Conservation (phyloP, 2,888 invertebrate genomes). For the Augiades crinisus region DNA sequence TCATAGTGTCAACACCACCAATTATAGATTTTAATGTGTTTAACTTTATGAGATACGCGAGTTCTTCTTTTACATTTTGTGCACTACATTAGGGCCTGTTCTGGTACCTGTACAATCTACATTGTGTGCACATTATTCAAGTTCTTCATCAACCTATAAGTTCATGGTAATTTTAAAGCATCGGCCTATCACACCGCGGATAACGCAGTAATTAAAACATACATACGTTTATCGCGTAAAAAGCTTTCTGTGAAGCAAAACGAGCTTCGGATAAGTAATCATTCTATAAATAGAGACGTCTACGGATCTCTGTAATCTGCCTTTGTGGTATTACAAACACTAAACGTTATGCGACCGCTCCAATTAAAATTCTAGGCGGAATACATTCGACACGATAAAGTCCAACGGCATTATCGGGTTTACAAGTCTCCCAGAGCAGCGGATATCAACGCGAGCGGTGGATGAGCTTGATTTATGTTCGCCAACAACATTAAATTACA, state of each 20-base stretch:
- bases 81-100: too few relatives aligned
- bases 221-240: constrained; percentile 14
- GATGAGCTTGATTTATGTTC: constrained; percentile 76
- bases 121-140: not conserved
- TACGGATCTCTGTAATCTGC: constrained; percentile 9
- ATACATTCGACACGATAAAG: constrained; percentile 47
- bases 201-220: constrained; percentile 24
- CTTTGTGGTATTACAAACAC: constrained; percentile 12
- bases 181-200: constrained; percentile 1
- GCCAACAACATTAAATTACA: constrained; percentile 79
- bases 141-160: not conserved
- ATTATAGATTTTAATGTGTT: not conserved
- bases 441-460: constrained; percentile 57
- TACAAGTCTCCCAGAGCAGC: constrained; percentile 52
- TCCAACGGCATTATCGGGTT: constrained; percentile 56
- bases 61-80: too few relatives aligned
- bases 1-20: not conserved
- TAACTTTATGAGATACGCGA: too few relatives aligned
- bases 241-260: constrained; percentile 11
- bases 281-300: constrained; percentile 20
- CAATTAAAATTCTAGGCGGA: constrained; percentile 48
- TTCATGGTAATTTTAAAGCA: constrained; percentile 8
- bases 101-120: too few relatives aligned
- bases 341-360: constrained; percentile 32
- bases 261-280: constrained; percentile 14